Percentiles rank a stretch among this genome's conserved stretches.
These are phyloP conservation scores for Mechanitis messenoides DNA, from an alignment of 2,888 invertebrate species.

Conservation along the genomic window DNA sequence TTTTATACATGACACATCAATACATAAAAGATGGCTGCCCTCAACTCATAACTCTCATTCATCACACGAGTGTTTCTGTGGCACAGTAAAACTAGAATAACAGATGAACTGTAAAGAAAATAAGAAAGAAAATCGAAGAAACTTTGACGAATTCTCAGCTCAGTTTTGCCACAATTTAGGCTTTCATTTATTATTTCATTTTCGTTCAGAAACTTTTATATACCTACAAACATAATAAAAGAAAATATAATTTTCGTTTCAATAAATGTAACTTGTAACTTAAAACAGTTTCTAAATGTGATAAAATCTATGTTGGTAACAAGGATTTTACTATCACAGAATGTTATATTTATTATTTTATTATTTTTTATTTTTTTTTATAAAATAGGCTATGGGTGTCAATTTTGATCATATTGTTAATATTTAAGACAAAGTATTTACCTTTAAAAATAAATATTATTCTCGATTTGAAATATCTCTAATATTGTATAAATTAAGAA, in stretches of 20 bases:
- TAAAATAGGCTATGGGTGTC: too few relatives aligned
- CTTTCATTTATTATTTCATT: slow-evolving; percentile 14
- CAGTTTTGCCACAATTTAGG: slow-evolving; percentile 7
- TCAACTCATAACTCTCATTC: slow-evolving; percentile 26
- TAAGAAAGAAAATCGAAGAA: slow-evolving; percentile 18
- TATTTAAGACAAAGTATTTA: too few relatives aligned
- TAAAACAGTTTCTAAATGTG: background rate
- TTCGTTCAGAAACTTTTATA: background rate
- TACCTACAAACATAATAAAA: slow-evolving; percentile 5
- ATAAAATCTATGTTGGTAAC: background rate
- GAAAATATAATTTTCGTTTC: slow-evolving; percentile 2
- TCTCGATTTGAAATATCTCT: slow-evolving; percentile 18
- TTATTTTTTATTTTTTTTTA: too few relatives aligned
- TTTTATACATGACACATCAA: background rate
- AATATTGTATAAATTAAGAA: slow-evolving; percentile 28
- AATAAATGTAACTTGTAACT: too few relatives aligned
- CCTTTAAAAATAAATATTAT: slow-evolving; percentile 8
- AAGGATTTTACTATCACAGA: background rate
- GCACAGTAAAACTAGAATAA: slow-evolving; percentile 30
- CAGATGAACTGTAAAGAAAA: slow-evolving; percentile 23
- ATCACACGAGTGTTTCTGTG: slow-evolving; percentile 30
- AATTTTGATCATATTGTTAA: too few relatives aligned
- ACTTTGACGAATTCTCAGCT: slow-evolving; percentile 9
- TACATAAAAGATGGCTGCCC: slow-evolving; percentile 3
- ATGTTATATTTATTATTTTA: too few relatives aligned